Base-by-base conservation (phyloP, 2,888 invertebrate genomes). In the Julus scandinavius region DNA sequence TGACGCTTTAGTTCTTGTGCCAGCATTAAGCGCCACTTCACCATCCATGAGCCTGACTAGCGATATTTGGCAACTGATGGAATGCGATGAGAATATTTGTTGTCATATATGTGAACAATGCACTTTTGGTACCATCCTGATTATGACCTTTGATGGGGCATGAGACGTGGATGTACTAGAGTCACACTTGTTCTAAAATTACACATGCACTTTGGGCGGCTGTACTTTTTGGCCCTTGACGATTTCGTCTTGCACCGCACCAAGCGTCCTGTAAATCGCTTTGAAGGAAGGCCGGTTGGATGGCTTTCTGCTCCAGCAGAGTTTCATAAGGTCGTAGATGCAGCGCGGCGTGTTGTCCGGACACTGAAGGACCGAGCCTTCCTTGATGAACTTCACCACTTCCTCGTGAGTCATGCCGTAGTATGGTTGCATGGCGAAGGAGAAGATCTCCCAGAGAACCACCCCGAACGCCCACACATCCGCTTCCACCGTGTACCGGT, bases 391-490 rank as follows among this genome's bases (percentile, higher is more conserved):
- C 91, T 96, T 96, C 17, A 98, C 97, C 54, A 99, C 98, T 93
- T 99, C 98, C 92, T 98, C 98, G 92, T 99, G 98, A 15, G 98
- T 98, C 96, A 98, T 96, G 6, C 98, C 98, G 92, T 97, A 98
- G 92, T 99, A 99, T 11, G 99, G 99, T 92, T 99, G 98, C 89
- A 98, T 93, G 41, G 98, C 98, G 93, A 97, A 98, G 86, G 98
- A 97, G 92, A 98, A 98, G 91, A 98, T 97, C 93, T 99, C 99
- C 98, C 98, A 99, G 84, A 98, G 93, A 91, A 97, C 97, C 29
- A 99, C 97, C 87, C 98, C 99, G 93, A 96, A 99, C 17, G 98
- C 98, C 98, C 98, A 99, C 0, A 99, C 97, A 93, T 99, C 99
- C 15, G 98, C 97, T 92, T 98, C 98, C 89, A 97, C 94, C 17